A percentile compares a stretch with the other conserved stretches of the same genome.
phyloP scores from a whole-genome alignment of 35 echinoderm and acorn worm genomes.

The Amphiura filiformis region DNA sequence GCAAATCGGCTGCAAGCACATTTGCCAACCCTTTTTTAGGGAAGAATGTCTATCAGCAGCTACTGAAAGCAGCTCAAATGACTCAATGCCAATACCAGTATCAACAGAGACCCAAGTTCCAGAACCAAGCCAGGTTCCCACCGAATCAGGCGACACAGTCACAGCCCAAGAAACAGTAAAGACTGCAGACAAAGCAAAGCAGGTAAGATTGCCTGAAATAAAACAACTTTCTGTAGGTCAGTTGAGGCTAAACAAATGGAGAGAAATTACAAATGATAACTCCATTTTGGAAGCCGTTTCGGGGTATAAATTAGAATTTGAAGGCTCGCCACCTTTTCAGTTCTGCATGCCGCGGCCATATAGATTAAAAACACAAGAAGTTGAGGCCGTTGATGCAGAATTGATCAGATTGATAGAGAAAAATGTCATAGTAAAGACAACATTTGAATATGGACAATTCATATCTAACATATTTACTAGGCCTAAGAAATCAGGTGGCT shows the following conservation, averaged over 20 bases:
- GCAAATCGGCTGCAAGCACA: background rate
- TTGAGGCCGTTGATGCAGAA: background rate
- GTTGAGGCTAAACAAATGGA: background rate
- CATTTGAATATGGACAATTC: background rate
- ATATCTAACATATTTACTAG: constrained; percentile 9
- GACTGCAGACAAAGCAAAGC: background rate
- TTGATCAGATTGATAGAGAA: background rate
- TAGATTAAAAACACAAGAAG: background rate
- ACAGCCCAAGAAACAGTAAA: background rate
- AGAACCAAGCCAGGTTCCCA: background rate
- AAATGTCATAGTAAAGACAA: background rate
- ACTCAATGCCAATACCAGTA: background rate
- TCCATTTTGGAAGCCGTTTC: constrained; percentile 48
- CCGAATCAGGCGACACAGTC: background rate
- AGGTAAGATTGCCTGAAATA: background rate
- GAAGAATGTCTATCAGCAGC: background rate
- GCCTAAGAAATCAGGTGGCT: constrained; percentile 53
- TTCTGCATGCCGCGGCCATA: constrained; percentile 12
- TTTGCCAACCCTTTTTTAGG: background rate
- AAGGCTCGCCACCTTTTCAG: background rate
- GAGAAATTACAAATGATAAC: background rate
- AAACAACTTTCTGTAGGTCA: too few relatives aligned
- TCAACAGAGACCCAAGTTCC: background rate
- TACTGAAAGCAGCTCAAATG: background rate
- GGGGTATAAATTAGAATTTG: constrained; percentile 67